Conservation (phyloP, 2,797 vertebrate species). For the Cephalopachus bancanus region DNA sequence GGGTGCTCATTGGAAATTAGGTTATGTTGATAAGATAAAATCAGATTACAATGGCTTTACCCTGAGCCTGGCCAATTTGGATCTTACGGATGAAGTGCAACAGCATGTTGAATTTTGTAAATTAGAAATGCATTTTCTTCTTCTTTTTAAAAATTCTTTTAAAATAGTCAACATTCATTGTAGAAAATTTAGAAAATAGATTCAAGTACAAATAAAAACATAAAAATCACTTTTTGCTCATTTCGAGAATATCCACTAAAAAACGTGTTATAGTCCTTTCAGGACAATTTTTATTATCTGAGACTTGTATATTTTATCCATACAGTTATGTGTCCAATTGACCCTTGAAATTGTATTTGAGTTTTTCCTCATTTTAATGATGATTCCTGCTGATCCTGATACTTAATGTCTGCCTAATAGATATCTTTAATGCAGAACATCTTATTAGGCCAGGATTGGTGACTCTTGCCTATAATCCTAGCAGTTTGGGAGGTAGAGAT, state of each 20-base stretch:
- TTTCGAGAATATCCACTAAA: not conserved
- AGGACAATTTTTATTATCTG: conserved; percentile 17
- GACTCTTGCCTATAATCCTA: not conserved
- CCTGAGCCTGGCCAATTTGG: not conserved
- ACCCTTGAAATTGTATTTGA: conserved; percentile 46
- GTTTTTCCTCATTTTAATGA: not conserved
- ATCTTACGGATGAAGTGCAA: not conserved
- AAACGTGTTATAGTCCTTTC: not conserved
- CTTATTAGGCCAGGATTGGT: not conserved
- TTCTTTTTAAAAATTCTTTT: not conserved
- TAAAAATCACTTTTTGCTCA: not conserved
- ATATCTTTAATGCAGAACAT: too few relatives aligned
- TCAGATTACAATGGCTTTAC: not conserved
- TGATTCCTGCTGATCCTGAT: not conserved
- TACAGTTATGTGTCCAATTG: not conserved
- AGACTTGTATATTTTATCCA: not conserved
- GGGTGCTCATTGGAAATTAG: not conserved
- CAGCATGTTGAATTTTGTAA: not conserved
- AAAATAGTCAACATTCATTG: not conserved
- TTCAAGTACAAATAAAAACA: not conserved
- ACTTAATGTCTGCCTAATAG: not conserved
- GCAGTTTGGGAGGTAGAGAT: not conserved
- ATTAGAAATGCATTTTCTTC: not conserved
- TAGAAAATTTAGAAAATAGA: not conserved
- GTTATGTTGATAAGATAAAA: not conserved